These are phyloP conservation scores for Gonocerus acuteangulatus DNA, from an alignment of 2,888 invertebrate species.

Conservation along the genomic window DNA sequence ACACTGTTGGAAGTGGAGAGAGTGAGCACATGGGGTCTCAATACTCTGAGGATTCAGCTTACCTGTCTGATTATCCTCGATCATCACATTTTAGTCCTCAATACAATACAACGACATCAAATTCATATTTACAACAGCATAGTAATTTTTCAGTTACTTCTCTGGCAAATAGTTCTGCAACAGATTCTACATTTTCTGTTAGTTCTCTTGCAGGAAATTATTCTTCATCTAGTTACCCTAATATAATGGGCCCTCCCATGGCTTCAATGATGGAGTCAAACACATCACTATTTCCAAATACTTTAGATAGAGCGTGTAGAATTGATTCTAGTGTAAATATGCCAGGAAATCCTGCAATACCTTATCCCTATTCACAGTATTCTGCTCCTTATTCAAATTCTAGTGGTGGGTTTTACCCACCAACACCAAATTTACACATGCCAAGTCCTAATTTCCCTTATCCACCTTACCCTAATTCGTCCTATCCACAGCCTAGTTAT, in stretches of 20 bases:
- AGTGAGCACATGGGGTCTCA: slow-evolving; percentile 36
- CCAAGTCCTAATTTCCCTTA: slow-evolving; percentile 64
- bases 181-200: slow-evolving; percentile 45
- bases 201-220: slow-evolving; percentile 45
- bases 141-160: slow-evolving; percentile 43
- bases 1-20: slow-evolving; percentile 40
- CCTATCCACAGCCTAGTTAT: slow-evolving; percentile 42
- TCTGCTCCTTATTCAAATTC: slow-evolving; percentile 36
- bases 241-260: slow-evolving; percentile 45
- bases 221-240: slow-evolving; percentile 42
- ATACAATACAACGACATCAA: slow-evolving; percentile 40
- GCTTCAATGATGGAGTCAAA: slow-evolving; percentile 39
- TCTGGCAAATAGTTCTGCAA: slow-evolving; percentile 41
- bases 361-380: slow-evolving; percentile 43
- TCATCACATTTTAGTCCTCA: slow-evolving; percentile 40
- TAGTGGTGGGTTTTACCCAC: slow-evolving; percentile 42
- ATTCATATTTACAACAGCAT: slow-evolving; percentile 38
- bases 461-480: slow-evolving; percentile 45
- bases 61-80: slow-evolving; percentile 39
- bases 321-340: slow-evolving; percentile 37
- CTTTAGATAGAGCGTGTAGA: slow-evolving; percentile 35
- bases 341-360: slow-evolving; percentile 38
- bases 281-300: slow-evolving; percentile 30
- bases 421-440: slow-evolving; percentile 55
- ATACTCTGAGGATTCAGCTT: slow-evolving; percentile 40